Base-by-base conservation (phyloP, 2,113 vertebrate species). In the Myotis davidii region DNA sequence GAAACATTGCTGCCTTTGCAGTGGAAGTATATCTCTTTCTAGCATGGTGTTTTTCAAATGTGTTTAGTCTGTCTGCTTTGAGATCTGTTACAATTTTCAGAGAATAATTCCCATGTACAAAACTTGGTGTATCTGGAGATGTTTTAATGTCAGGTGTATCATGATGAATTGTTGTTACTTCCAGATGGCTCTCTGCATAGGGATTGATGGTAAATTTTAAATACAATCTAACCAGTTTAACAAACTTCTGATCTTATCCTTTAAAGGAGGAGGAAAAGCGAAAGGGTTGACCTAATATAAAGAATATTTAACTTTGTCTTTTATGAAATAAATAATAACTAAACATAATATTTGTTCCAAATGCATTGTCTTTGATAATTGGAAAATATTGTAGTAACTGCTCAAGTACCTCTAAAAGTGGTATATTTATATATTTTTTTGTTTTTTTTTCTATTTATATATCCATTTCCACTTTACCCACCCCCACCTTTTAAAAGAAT, bases 401-500 rank as follows among this genome's bases (percentile, higher is more conserved):
- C 32, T 94, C 39, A 74, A 32, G 13, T 83, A 48, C 48, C 18
- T 37, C 8, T 95, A 74, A 67, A 85, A 96, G 12, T 87, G 72
- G 16, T 50, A 89, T 48, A 37, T 92, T 91, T 54, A 25, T 81
- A 65, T 61, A 12, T 3, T 65, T 87, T n/a, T 88, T 79, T 89
- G 13, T 48, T 88, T 87, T 3, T 84, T 81, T 91, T 93, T 25
- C 16, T 93, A 5, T 90, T 94, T 87, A 50, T 94, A 61, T 61
- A 79, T 88, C 14, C 91, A 3, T 92, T 95, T 52, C 42, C 7
- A 42, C 10, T 16, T 34, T 25, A 39, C 20, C 34, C 17, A 56
- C 21, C 8, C 74, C 42, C 20, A 25, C 37, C 45, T 86, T 29
- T 95, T 88, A 93, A 82, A 65, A 97, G 99, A 99, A 99, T 97